Evolutionary conservation across 2,113 vertebrate species (phyloP).

Genomic region (Miniopterus natalensis): DNA sequence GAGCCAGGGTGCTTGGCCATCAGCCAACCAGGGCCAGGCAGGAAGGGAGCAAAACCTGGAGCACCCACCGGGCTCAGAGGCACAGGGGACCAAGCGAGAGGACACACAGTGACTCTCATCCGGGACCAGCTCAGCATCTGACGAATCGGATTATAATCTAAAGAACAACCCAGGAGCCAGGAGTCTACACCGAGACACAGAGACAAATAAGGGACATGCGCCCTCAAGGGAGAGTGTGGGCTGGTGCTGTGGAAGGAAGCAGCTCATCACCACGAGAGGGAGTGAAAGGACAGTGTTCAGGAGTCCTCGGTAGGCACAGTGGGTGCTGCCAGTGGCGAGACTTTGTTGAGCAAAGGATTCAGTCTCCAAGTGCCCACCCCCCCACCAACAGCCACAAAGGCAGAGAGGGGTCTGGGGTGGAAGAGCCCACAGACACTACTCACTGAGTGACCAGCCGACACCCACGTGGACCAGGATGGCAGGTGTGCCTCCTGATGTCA

Average conservation of each 20-base stretch:
- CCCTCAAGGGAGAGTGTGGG: too few species aligned
- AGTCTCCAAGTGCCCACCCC: neutral
- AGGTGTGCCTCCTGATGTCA: neutral
- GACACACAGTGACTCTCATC: neutral
- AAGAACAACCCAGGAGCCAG: neutral
- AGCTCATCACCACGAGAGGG: neutral
- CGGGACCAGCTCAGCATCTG: too few species aligned
- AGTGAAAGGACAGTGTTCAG: fast-evolving
- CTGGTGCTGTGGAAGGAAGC: fast-evolving
- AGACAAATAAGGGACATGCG: neutral
- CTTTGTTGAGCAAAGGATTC: neutral
- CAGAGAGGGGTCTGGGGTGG: neutral
- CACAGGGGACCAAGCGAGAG: neutral
- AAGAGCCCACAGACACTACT: too few species aligned
- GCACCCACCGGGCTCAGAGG: neutral
- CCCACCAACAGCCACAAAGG: neutral
- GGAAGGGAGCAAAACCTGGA: neutral
- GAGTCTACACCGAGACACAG: neutral
- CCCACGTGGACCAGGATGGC: neutral
- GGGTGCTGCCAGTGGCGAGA: fast-evolving
- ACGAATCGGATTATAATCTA: fast-evolving
- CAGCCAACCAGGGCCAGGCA: fast-evolving
- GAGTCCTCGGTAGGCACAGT: neutral
- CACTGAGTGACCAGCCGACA: neutral
- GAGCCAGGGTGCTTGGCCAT: fast-evolving